These are phyloP conservation scores for Amphibalanus amphitrite DNA, from an alignment of 1,140 invertebrate genomes.

Conservation along the genomic window DNA sequence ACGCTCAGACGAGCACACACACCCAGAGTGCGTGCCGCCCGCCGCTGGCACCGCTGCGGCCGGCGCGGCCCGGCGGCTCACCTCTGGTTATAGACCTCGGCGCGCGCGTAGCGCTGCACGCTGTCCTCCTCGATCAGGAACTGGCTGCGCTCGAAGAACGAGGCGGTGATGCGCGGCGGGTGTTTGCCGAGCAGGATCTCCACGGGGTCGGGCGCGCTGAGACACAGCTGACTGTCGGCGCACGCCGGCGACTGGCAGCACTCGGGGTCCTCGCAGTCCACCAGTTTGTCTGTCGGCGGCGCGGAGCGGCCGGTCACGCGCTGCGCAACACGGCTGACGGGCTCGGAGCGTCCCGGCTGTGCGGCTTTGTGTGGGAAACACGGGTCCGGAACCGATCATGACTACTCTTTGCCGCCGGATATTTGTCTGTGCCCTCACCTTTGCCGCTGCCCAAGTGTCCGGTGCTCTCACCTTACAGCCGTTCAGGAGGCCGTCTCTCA, in stretches of 20 bases:
- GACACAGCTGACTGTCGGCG: slow-evolving; percentile 66
- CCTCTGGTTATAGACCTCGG: slow-evolving; percentile 93
- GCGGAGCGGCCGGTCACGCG: background rate
- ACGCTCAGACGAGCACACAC: background rate
- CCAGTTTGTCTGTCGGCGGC: slow-evolving; percentile 62
- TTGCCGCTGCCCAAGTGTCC: too few relatives aligned
- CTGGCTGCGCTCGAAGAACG: slow-evolving; percentile 95
- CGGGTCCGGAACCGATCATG: too few relatives aligned
- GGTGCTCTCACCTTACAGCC: too few relatives aligned
- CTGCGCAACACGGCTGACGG: too few relatives aligned
- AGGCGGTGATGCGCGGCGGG: slow-evolving; percentile 84
- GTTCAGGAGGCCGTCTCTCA: too few relatives aligned
- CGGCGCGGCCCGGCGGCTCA: slow-evolving; percentile 32
- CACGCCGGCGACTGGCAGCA: slow-evolving; percentile 73
- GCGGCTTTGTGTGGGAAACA: too few relatives aligned
- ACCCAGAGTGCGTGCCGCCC: background rate
- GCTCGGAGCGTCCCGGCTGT: too few relatives aligned
- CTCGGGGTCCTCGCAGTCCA: slow-evolving; percentile 94
- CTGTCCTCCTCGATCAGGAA: slow-evolving; percentile 96
- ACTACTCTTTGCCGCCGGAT: too few relatives aligned
- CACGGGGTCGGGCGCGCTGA: slow-evolving; percentile 78
- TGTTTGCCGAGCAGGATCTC: slow-evolving; percentile 85
- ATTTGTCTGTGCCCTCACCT: too few relatives aligned
- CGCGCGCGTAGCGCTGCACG: slow-evolving; percentile 85
- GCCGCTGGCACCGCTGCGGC: too few relatives aligned